Evolutionary conservation across 1,140 invertebrate species (phyloP), one percentile per base, ranked within the genome.

Genomic region (Diabrotica undecimpunctata): DNA sequence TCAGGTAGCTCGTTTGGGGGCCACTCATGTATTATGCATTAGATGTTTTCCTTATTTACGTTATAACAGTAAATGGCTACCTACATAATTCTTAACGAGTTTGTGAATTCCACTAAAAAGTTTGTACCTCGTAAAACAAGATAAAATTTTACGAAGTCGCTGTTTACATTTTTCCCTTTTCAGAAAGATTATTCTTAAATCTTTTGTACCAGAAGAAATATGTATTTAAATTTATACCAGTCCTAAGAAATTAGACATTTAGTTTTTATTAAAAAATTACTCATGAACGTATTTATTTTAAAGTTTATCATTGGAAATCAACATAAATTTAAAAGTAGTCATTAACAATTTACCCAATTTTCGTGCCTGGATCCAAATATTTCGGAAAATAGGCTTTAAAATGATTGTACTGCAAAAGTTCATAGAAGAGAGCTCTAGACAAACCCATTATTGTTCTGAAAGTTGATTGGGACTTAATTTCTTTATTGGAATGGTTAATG

Each of bases 91-190:
- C 41, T 46, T 46, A 46, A 46, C 41, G 41, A 46, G 41, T 46
- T 46, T 46, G 41, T 46, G 41, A 46, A 46, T 46, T 46, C 41
- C n/a, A 46, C 41, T 46, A 46, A 46, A 46, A 46, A 46, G 41
- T 46, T 46, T 46, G 41, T 46, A 46, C 41, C 3, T 46, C 41
- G 41, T 46, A 46, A 46, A 25, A 25, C 25, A 25, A 25, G 25
- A 25, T 25, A 25, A 25, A 46, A 46, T 46, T 46, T 46, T 46
- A 46, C 4, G 41, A n/a, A 46, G 8, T 10, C 8, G 41, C 8
- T 5, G 41, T 46, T 46, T 46, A 46, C 41, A 46, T 46, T 46
- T 46, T 46, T 46, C 41, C 41, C 41, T 46, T 46, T 46, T 8
- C 41, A 46, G 3, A 46, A 46, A 25, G 4, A 46, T 46, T 46